Conservation (phyloP, 2,888 invertebrate species). For the Melanchra persicariae region DNA sequence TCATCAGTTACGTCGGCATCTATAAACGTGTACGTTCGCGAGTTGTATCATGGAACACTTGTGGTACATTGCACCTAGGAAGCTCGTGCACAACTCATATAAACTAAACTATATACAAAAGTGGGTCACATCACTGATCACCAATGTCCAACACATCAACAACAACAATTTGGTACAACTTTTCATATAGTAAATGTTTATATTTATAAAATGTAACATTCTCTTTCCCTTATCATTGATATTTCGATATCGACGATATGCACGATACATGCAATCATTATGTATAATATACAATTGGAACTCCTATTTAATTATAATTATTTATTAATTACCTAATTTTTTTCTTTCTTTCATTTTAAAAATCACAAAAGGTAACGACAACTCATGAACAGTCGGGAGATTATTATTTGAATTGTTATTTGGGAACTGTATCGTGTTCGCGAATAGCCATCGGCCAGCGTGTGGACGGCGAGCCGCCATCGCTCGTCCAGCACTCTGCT, state of each 20-base stretch:
- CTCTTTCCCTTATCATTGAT: constrained; percentile 66
- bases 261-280: constrained; percentile 84
- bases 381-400: constrained; percentile 80
- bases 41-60: constrained; percentile 33
- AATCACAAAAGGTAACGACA: constrained; percentile 90
- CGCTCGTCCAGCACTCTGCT: constrained; percentile 45
- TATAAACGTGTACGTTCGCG: constrained; percentile 36
- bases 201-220: constrained; percentile 70
- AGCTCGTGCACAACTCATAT: constrained; percentile 50
- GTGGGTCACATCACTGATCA: background rate
- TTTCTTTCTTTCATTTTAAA: constrained; percentile 78
- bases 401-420: constrained; percentile 64
- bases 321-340: constrained; percentile 89
- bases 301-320: constrained; percentile 86
- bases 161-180: constrained; percentile 71
- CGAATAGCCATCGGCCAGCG: background rate
- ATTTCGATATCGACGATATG: constrained; percentile 70
- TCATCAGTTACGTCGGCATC: constrained; percentile 22
- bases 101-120: constrained; percentile 57
- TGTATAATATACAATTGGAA: constrained; percentile 90
- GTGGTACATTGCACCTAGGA: constrained; percentile 39
- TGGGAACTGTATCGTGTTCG: constrained; percentile 54
- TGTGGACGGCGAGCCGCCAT: constrained; percentile 31
- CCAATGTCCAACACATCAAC: constrained; percentile 19
- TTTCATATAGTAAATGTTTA: constrained; percentile 66